Conservation (phyloP, 30 jellyfish, hydroid and myxozoan species). For the Mastigias papua region DNA sequence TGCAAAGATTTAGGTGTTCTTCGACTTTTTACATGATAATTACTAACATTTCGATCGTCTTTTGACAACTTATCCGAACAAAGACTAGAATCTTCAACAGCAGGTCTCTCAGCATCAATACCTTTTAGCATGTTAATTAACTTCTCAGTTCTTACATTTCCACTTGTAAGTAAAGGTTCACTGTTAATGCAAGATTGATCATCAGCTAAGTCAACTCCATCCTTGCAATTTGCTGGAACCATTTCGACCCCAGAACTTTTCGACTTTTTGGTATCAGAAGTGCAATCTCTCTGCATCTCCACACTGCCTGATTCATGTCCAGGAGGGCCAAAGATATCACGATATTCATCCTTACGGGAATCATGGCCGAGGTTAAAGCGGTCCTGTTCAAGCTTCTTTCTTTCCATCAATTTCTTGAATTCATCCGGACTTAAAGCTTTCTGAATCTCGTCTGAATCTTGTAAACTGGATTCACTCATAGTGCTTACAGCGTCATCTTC, state of each 20-base stretch:
- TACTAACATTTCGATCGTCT: neutral
- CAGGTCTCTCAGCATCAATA: neutral
- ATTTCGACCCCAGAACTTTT: neutral
- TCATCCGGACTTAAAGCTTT: slow-evolving; percentile 3
- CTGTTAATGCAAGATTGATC: slow-evolving; percentile 14
- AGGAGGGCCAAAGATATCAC: slow-evolving; percentile 33
- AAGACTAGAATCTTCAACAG: neutral
- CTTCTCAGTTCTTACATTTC: slow-evolving; percentile 7
- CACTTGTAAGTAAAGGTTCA: neutral
- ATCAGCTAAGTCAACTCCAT: slow-evolving; percentile 44
- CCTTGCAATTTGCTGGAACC: slow-evolving; percentile 49
- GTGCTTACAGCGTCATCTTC: slow-evolving; percentile 62
- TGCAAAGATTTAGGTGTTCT: neutral
- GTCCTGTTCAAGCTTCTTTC: slow-evolving; percentile 24
- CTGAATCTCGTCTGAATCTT: neutral
- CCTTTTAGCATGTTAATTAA: slow-evolving; percentile 9
- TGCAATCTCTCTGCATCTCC: neutral
- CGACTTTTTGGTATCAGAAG: neutral
- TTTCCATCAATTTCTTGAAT: slow-evolving; percentile 27
- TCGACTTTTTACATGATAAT: neutral
- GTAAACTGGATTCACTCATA: neutral
- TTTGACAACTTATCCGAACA: neutral
- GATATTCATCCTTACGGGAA: slow-evolving; percentile 2
- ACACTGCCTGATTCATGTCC: slow-evolving; percentile 3
- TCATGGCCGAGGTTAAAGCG: slow-evolving; percentile 22